Evolutionary conservation across 2,888 invertebrate species (phyloP), one percentile per base, ranked within the genome.

Genomic region (Agonopterix arenella): DNA sequence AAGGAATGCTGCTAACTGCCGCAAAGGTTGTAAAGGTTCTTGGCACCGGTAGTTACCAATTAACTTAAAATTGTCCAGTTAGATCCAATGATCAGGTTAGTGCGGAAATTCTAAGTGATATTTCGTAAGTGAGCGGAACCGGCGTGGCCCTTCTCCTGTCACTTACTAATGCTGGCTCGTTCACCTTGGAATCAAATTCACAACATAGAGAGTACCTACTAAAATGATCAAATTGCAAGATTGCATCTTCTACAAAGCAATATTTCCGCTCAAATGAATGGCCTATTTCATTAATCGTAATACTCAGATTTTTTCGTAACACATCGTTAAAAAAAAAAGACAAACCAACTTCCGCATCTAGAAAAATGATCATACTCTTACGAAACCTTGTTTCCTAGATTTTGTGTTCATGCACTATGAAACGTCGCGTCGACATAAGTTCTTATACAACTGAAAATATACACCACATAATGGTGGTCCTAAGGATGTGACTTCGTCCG

Each of bases 401-500:
- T 4, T 40, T 40, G 9, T 13, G 11, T 10, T 43, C 16, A 11
- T 11, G 11, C 11, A 13, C 11, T 43, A 43, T 36, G 28, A 28
- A 28, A 28, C 28, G 28, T 28, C 28, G 28, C 28, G 8, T 11
- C 46, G 45, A 48, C 50, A 52, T 50, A 54, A 54, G 36, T 9
- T 42, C 41, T 54, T 54, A 50, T 38, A 52, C 47, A 51, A 51
- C 50, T 50, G 50, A 52, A 52, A 52, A 50, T 50, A 50, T 46
- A 47, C 50, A 37, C 44, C 44, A 44, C 36, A 45, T 60, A 56
- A 56, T 56, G 50, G 55, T 46, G 45, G 48, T 38, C 36, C 49
- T 45, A 43, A 48, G 52, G 46, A 52, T 51, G 52, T 57, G 57
- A 55, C 54, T 50, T 53, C 57, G 52, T 52, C 51, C 55, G 52